Evolutionary conservation across 2,888 invertebrate species (phyloP), one percentile per base, ranked within the genome.

Genomic region (Atrina japonica): DNA sequence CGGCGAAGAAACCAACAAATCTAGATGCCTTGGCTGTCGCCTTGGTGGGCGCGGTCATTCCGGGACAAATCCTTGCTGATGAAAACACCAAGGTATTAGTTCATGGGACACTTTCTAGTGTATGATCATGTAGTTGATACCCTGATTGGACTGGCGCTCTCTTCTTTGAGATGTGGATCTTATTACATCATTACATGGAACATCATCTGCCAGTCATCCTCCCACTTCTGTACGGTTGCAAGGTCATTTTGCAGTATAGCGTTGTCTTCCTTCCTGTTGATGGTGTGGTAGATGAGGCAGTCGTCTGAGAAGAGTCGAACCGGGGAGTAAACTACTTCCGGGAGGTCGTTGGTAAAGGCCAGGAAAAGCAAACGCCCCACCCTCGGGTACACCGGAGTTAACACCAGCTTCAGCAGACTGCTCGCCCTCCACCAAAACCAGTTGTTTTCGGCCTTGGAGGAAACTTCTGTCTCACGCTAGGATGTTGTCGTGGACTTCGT

Each of bases 361-460:
- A 55, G 27, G 30, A 55, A 55, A 16, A 55, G 30, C 27, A 55
- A 18, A 16, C 25, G 55, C 6, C 55, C 55, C 11, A 55, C 55
- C 55, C 27, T 29, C 25, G 21, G 55, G 55, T 21, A 55, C 55
- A 16, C 55, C 55, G 11, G 55, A 55, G 14, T 11, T 11, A 7
- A 55, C 55, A 23, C 16, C 29, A 9, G 30, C 55, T 7, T 14
- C 16, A 25, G 21, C 14, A 14, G 55, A 55, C 6, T 11, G 9
- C 11, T 55, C 25, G 6, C 27, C 55, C 11, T 55, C 55, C 21
- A 55, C 14, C 21, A 55, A 14, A 21, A 55, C 55, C 16, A 23
- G 29, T 25, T 55, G 29, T 14, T 30, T n/a, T 25, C 55, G 21
- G 27, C 27, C 27, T 9, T 55, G 21, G 7, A 55, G 30, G 27